phyloP scores from a whole-genome alignment of 2,888 invertebrate species.

The Phyllotreta striolata region DNA sequence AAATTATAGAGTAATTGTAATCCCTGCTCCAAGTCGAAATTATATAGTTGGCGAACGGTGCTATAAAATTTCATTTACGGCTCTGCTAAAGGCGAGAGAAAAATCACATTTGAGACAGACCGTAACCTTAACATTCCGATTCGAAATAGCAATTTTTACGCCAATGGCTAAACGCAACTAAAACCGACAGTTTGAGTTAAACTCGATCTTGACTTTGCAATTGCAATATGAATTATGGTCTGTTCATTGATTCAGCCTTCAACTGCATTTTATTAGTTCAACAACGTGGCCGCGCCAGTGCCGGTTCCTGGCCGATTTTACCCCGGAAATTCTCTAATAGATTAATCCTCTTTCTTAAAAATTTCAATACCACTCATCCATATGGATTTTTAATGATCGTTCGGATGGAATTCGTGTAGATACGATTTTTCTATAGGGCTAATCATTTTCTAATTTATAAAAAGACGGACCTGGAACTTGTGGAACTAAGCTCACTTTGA shows the following conservation, averaged over 20 bases:
- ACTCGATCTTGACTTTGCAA: slow-evolving; percentile 38
- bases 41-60: too few species aligned
- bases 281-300: slow-evolving; percentile 19
- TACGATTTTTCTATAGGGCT: neutral
- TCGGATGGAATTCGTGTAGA: neutral
- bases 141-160: slow-evolving; percentile 5
- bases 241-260: slow-evolving; percentile 49
- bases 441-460: neutral
- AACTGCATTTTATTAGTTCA: slow-evolving; percentile 52
- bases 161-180: slow-evolving; percentile 25
- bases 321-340: too few species aligned
- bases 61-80: too few species aligned
- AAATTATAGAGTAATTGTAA: too few species aligned
- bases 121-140: slow-evolving; percentile 17
- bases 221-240: slow-evolving; percentile 33
- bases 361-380: slow-evolving; percentile 17
- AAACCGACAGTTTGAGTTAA: slow-evolving; percentile 26
- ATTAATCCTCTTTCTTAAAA: neutral
- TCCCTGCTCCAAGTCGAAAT: too few species aligned
- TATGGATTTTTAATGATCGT: neutral
- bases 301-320: neutral
- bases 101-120: neutral
- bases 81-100: too few species aligned
- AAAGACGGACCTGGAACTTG: neutral
- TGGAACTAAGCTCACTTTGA: slow-evolving; percentile 12